Evolutionary conservation across 2,888 invertebrate genomes (phyloP).

Genomic region (Argyresthia albistria): DNA sequence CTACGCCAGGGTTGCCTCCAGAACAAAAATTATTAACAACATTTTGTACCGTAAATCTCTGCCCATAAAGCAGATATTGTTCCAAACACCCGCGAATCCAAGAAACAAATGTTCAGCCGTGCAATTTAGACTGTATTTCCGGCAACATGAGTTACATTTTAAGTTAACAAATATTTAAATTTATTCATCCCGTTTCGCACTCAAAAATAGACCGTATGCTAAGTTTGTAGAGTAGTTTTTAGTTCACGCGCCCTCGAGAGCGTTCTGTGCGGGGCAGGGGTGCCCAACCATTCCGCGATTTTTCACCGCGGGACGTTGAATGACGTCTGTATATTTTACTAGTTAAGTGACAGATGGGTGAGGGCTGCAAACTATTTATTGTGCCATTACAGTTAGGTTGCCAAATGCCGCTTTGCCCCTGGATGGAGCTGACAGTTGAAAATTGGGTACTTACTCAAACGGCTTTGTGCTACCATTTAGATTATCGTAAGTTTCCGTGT

Average conservation of each 20-base stretch:
- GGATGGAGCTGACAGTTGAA: slow-evolving; percentile 56
- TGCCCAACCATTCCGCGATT: slow-evolving; percentile 49
- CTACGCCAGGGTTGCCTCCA: neutral
- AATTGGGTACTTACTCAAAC: slow-evolving; percentile 34
- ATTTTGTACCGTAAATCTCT: slow-evolving; percentile 2
- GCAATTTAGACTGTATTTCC: slow-evolving; percentile 72
- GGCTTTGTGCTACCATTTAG: neutral
- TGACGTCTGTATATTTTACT: slow-evolving; percentile 71
- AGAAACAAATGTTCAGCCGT: slow-evolving; percentile 17
- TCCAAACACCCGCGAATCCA: neutral
- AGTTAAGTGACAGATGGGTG: slow-evolving; percentile 69
- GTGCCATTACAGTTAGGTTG: slow-evolving; percentile 61
- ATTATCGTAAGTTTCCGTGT: slow-evolving; percentile 3
- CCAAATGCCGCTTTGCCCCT: slow-evolving; percentile 41
- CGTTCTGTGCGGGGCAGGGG: slow-evolving; percentile 31
- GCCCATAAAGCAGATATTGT: slow-evolving; percentile 6
- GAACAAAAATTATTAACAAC: neutral
- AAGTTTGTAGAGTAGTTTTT: neutral
- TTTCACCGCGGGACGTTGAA: slow-evolving; percentile 57
- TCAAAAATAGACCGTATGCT: neutral
- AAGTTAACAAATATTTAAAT: slow-evolving; percentile 72
- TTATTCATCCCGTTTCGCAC: slow-evolving; percentile 36
- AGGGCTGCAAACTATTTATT: slow-evolving; percentile 68
- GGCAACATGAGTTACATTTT: slow-evolving; percentile 71
- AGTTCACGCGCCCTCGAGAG: neutral